phyloP scores from a whole-genome alignment of 2,113 vertebrate genomes.

The Trematomus loennbergii region DNA sequence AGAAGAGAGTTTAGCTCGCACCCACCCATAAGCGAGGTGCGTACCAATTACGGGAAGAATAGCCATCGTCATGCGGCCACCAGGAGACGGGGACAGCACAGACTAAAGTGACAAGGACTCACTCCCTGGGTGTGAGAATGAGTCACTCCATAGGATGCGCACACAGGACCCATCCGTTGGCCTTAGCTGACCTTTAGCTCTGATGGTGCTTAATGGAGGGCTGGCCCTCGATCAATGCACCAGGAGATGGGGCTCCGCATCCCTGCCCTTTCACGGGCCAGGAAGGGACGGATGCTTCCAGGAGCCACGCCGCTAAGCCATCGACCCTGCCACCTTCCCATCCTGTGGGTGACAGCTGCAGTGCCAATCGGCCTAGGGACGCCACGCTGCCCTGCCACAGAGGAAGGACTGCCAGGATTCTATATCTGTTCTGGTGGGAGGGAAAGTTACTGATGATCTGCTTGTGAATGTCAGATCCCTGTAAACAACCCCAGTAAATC shows the following conservation, averaged over 20 bases:
- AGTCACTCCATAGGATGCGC: slow-evolving; percentile 65
- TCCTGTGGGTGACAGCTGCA: slow-evolving; percentile 76
- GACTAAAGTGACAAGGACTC: slow-evolving; percentile 65
- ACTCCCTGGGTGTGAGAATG: slow-evolving; percentile 57
- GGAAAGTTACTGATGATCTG: slow-evolving; percentile 55
- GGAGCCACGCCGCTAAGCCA: slow-evolving; percentile 65
- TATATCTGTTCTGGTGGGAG: slow-evolving; percentile 39
- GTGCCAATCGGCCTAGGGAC: slow-evolving; percentile 68
- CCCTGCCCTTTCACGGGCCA: slow-evolving; percentile 72
- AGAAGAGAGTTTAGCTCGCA: slow-evolving; percentile 9
- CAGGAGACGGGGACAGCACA: slow-evolving; percentile 38
- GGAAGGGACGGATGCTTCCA: slow-evolving; percentile 65
- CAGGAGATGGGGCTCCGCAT: slow-evolving; percentile 62
- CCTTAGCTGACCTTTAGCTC: slow-evolving; percentile 80
- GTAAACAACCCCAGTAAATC: slow-evolving; percentile 51
- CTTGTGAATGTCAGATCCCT: slow-evolving; percentile 68
- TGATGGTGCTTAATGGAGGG: slow-evolving; percentile 71
- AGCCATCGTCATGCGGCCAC: slow-evolving; percentile 28
- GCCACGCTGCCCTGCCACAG: slow-evolving; percentile 67
- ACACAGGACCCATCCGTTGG: slow-evolving; percentile 65
- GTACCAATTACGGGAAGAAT: slow-evolving; percentile 36
- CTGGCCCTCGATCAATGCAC: slow-evolving; percentile 78
- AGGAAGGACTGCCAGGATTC: slow-evolving; percentile 74
- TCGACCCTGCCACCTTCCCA: slow-evolving; percentile 75
- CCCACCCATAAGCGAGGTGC: slow-evolving; percentile 36